Conservation (phyloP, 2,888 invertebrate species). For the Phytoseiulus persimilis region DNA sequence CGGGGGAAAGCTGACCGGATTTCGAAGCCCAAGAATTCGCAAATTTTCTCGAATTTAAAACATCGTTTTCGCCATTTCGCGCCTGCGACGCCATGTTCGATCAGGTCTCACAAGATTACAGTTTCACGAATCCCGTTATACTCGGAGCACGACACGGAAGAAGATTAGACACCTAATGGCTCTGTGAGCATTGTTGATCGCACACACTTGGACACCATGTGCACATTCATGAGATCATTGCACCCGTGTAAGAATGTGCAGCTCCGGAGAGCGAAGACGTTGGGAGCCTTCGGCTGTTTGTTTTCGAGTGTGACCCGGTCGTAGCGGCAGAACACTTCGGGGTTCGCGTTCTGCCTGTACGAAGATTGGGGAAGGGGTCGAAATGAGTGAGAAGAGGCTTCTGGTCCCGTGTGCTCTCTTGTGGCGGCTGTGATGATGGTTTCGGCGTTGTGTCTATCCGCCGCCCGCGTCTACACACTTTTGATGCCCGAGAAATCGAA, state of each 20-base stretch:
- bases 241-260: background rate
- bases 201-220: background rate
- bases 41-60: background rate
- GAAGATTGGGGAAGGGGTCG: background rate
- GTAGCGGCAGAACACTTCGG: background rate
- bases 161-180: background rate
- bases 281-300: background rate
- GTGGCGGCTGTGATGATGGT: background rate
- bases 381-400: conserved; percentile 5
- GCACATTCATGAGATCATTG: background rate
- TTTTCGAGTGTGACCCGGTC: background rate
- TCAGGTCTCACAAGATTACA: background rate
- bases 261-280: background rate
- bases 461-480: background rate
- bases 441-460: background rate
- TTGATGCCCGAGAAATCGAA: background rate
- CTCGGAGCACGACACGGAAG: background rate
- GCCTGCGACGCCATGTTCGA: background rate
- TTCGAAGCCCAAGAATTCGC: background rate
- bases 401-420: background rate
- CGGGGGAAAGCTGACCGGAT: background rate
- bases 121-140: background rate
- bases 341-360: background rate
- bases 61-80: background rate
- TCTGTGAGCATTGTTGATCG: background rate